Evolutionary conservation across 1,140 invertebrate genomes (phyloP), one percentile per base, ranked within the genome.

Genomic region (Oppia nitens): DNA sequence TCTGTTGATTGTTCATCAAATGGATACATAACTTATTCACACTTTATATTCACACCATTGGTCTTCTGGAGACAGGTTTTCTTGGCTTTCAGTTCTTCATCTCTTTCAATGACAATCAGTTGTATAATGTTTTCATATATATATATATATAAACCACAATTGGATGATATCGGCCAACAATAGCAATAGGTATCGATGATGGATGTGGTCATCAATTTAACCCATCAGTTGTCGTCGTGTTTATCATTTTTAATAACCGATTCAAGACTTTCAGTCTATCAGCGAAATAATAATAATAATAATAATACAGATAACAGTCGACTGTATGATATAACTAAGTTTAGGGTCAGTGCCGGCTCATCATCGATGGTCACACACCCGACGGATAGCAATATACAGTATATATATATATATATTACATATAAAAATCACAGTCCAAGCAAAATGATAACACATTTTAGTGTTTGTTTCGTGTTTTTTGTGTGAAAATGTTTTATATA

Each of bases 21-120:
- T 68, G 67, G 75, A 53, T 68, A 77, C 65, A 55, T 64, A 14
- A 68, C 76, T 47, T 84, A 83, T 24, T 72, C 87, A 23, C 87
- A 84, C 68, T 83, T 83, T 4, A 70, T 84, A n/a, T 85, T 84
- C 67, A 84, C 83, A 28, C 83, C 84, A 40, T 73, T 87, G 4
- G 83, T 87, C 28, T 87, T 87, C 68, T 77, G 80, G 63, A 84
- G 83, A n/a, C n/a, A n/a, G n/a, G n/a, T n/a, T n/a, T n/a, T n/a
- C n/a, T n/a, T n/a, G n/a, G 51, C 87, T 87, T 69, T 74, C 87
- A 47, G 81, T 81, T 64, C 82, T 84, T 72, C 84, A 86, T 67
- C 84, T 87, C 71, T 81, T 79, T 40, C 17, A 6, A 17, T 9
- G 6, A 9, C 32, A 40, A 40, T 40, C 32, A 40, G 32, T 40